These are phyloP conservation scores for Pterobdella sp. DNA, from an alignment of 2,888 invertebrate species.

Conservation along the genomic window DNA sequence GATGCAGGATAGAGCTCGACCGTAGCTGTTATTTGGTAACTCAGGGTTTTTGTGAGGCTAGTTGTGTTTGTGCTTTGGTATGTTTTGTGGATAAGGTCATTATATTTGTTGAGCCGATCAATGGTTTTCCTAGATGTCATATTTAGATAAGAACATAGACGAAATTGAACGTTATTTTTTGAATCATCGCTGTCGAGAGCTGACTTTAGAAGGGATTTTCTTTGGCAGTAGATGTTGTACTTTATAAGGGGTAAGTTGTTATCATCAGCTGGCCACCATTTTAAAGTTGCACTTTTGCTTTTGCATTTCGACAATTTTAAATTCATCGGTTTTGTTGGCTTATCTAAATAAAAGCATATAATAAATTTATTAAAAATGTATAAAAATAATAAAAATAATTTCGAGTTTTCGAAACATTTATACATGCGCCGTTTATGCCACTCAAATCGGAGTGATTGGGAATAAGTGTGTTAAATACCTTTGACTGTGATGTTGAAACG, in stretches of 20 bases:
- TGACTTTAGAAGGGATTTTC: not conserved
- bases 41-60: too few relatives aligned
- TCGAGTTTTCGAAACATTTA: too few relatives aligned
- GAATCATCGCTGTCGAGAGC: not conserved
- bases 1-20: constrained; percentile 55
- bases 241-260: constrained; percentile 85
- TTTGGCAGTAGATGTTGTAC: constrained; percentile 78
- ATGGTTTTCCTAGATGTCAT: not conserved
- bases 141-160: not conserved
- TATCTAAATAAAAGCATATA: constrained; percentile 18
- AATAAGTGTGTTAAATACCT: constrained; percentile 53
- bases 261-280: constrained; percentile 84
- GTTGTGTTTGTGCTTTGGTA: too few relatives aligned
- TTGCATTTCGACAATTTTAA: constrained; percentile 56
- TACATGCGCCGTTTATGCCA: too few relatives aligned
- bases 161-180: not conserved
- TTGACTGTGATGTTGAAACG: constrained; percentile 84
- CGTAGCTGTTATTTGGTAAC: constrained; percentile 50
- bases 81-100: not conserved
- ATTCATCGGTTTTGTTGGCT: constrained; percentile 47
- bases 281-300: constrained; percentile 60
- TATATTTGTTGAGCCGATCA: not conserved
- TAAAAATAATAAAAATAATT: too few relatives aligned
- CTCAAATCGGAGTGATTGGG: not conserved
- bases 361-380: not conserved